These are phyloP conservation scores for Prochilodus magdalenae DNA, from an alignment of 2,113 vertebrate genomes.

Conservation along the genomic window DNA sequence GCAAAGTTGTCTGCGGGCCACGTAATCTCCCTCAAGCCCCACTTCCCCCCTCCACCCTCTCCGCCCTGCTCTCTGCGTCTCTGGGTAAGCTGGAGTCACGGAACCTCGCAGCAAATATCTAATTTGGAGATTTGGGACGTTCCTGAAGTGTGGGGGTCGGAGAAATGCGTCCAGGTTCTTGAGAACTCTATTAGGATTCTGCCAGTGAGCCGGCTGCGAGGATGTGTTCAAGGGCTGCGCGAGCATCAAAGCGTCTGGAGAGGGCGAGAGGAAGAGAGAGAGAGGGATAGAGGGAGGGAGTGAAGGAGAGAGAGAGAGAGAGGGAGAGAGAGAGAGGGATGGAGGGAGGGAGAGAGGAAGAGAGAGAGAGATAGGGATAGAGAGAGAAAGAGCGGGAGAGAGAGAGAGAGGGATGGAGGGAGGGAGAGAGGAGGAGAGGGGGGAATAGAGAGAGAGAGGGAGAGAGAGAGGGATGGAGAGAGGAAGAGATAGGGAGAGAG, in stretches of 20 bases:
- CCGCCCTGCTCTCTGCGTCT: neutral
- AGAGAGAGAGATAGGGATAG: too few relatives aligned
- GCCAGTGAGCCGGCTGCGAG: slow-evolving; percentile 52
- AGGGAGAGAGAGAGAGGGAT: too few relatives aligned
- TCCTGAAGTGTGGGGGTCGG: slow-evolving; percentile 31
- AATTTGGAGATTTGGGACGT: slow-evolving; percentile 49
- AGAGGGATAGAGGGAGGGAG: neutral
- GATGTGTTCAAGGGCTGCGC: slow-evolving; percentile 38
- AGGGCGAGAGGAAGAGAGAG: slow-evolving; percentile 23
- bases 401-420: too few relatives aligned
- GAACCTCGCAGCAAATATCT: slow-evolving; percentile 51
- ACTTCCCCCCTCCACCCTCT: neutral
- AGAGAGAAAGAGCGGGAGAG: too few relatives aligned
- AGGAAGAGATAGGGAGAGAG: too few relatives aligned
- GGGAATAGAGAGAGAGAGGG: too few relatives aligned
- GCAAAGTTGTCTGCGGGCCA: slow-evolving; percentile 30
- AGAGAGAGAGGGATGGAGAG: too few relatives aligned
- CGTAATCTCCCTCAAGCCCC: slow-evolving; percentile 34
- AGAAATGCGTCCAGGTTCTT: slow-evolving; percentile 51
- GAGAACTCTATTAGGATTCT: slow-evolving; percentile 61
- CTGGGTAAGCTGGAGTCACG: slow-evolving; percentile 46
- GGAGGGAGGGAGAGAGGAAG: too few relatives aligned
- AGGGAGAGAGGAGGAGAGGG: too few relatives aligned
- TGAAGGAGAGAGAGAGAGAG: too few relatives aligned
- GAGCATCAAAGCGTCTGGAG: slow-evolving; percentile 50